phyloP scores from a whole-genome alignment of 2,113 vertebrate species.

The Passer montanus region DNA sequence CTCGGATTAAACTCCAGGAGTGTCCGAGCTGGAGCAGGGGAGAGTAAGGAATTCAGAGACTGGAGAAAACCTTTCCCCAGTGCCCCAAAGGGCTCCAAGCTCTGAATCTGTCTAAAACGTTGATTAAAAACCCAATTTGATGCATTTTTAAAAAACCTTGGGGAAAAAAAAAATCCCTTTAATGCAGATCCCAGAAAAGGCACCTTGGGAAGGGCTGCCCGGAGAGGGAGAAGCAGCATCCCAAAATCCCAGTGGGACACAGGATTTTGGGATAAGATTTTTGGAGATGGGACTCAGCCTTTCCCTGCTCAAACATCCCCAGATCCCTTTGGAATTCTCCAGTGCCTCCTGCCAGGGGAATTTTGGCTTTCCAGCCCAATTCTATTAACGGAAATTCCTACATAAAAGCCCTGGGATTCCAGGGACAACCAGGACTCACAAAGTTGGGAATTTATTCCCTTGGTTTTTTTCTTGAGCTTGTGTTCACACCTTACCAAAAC shows the following conservation, averaged over 20 bases:
- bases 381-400: neutral
- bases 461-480: neutral
- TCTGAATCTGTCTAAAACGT: fast-evolving
- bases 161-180: neutral
- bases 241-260: neutral
- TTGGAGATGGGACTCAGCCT: neutral
- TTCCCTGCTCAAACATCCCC: neutral
- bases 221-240: neutral
- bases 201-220: neutral
- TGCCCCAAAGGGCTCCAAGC: fast-evolving
- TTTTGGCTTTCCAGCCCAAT: neutral
- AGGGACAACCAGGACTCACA: neutral
- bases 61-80: fast-evolving
- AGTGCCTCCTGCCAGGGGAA: neutral
- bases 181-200: neutral
- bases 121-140: fast-evolving
- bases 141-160: neutral
- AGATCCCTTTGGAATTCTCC: neutral
- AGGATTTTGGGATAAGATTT: neutral
- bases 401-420: neutral
- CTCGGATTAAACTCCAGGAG: neutral
- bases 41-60: fast-evolving
- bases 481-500: fast-evolving
- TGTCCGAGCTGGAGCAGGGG: fast-evolving
- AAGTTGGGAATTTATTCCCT: neutral